Base-by-base conservation (phyloP, 1,140 invertebrate genomes). In the Homalodisca vitripennis region DNA sequence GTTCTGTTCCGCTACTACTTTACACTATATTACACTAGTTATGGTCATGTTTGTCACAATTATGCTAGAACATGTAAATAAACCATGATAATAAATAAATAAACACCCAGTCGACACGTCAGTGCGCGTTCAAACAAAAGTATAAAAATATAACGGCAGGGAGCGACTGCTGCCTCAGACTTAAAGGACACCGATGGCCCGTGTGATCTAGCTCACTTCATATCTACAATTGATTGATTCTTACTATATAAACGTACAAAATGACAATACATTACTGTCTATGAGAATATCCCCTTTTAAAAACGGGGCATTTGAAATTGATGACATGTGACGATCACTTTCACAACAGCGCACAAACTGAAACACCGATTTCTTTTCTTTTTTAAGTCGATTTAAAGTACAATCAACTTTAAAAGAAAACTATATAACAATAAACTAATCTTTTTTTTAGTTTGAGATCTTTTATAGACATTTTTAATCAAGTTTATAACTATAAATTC, bases 211-310 rank as follows among this genome's bases (percentile, higher is more conserved):
- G 6, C 34, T 10, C 6, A 41, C 6, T 41, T 17, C 6, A 41
- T 41, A 41, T 41, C 17, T 41, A 41, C 34, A 41, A 41, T 41
- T 27, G 55, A 27, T 60, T 60, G 55, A 27, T 60, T 26, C 22
- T 60, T 24, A 60, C 14, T 51, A 22, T 51, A 51, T 60, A 60
- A 60, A 60, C 29, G 55, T 60, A 60, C 27, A 60, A 60, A 60
- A 60, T 60, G 55, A 60, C 55, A 22, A 53, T 41, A 27, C 55
- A 30, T 60, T 60, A 60, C 6, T 51, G 34, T 41, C 6, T 41
- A 20, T 3, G 22, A n/a, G 22, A 14, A 51, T 51, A 14, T 51
- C 48, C 6, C 3, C n/a, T 20, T 3, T 51, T 20, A 51, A 51
- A 12, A 22, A 51, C 22, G 3, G 2, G 22, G n/a, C 22, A 10